Percentiles rank a stretch among this genome's conserved stretches.
phyloP scores from a whole-genome alignment of 2,888 invertebrate genomes.

The Drosophila fungiperda region DNA sequence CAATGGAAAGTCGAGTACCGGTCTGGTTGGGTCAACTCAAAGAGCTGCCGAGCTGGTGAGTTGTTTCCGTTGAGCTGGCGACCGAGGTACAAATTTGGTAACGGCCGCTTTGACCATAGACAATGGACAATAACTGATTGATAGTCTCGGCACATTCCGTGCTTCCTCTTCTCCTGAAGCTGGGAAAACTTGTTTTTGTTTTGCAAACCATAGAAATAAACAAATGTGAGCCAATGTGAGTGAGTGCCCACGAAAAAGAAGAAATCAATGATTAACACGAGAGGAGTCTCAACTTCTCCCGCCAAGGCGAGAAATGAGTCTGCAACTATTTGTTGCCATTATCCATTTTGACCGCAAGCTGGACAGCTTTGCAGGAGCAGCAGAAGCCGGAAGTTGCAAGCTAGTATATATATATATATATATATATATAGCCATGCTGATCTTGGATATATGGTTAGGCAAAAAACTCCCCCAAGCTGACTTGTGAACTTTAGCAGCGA shows the following conservation, averaged over 20 bases:
- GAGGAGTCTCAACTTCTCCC: constrained; percentile 33
- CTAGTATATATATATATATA: background rate
- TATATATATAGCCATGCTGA: constrained; percentile 10
- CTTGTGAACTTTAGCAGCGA: constrained; percentile 29
- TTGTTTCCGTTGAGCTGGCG: background rate
- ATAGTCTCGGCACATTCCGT: constrained; percentile 80
- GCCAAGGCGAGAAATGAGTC: constrained; percentile 40
- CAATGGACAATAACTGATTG: constrained; percentile 76
- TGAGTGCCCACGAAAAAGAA: constrained; percentile 43
- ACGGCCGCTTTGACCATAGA: constrained; percentile 58
- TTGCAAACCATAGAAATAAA: constrained; percentile 61
- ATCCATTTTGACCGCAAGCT: constrained; percentile 47
- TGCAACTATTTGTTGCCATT: constrained; percentile 35
- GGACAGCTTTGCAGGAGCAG: constrained; percentile 15
- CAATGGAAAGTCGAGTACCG: constrained; percentile 76
- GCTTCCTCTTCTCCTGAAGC: constrained; percentile 43
- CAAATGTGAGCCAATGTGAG: constrained; percentile 51
- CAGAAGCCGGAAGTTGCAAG: constrained; percentile 5
- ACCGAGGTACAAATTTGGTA: constrained; percentile 63
- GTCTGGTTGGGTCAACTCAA: constrained; percentile 43
- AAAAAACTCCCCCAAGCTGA: constrained; percentile 31
- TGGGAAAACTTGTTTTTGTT: constrained; percentile 72
- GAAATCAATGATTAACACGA: constrained; percentile 73
- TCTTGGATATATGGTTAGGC: constrained; percentile 23
- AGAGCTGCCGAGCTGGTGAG: constrained; percentile 9